These are phyloP conservation scores for Chrysemys picta DNA, from an alignment of 2,113 vertebrate species.

Conservation along the genomic window DNA sequence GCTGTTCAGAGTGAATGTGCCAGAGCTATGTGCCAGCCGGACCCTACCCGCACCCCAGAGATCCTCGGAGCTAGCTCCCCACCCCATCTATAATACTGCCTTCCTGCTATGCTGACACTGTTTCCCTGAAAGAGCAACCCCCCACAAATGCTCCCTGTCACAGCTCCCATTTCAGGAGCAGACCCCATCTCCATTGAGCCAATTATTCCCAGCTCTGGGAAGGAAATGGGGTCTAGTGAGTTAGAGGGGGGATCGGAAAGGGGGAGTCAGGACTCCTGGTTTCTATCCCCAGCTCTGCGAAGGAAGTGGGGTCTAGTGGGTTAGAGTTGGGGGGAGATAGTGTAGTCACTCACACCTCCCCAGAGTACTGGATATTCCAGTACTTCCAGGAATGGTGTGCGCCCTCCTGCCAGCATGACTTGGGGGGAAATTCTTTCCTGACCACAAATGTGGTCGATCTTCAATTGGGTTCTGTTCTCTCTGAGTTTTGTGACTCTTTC, in stretches of 20 bases:
- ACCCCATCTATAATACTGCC: not conserved
- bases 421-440: too few relatives aligned
- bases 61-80: not conserved
- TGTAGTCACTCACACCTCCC: too few relatives aligned
- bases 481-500: not conserved
- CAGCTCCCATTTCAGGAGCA: not conserved
- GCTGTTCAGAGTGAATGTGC: not conserved
- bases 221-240: not conserved
- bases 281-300: not conserved
- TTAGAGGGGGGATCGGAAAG: not conserved
- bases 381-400: too few relatives aligned
- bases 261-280: not conserved
- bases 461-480: not conserved
- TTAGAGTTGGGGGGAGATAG: not conserved
- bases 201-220: too few relatives aligned
- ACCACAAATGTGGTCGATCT: not conserved
- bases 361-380: too few relatives aligned
- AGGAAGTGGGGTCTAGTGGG: not conserved
- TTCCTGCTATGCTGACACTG: not conserved
- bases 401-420: too few relatives aligned
- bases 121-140: not conserved
- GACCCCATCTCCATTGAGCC: not conserved
- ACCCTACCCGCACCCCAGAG: not conserved
- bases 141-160: not conserved
- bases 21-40: not conserved